Percentiles rank a stretch among this genome's conserved stretches.
phyloP scores from a whole-genome alignment of 2,113 vertebrate genomes.

The Clarias magur region DNA sequence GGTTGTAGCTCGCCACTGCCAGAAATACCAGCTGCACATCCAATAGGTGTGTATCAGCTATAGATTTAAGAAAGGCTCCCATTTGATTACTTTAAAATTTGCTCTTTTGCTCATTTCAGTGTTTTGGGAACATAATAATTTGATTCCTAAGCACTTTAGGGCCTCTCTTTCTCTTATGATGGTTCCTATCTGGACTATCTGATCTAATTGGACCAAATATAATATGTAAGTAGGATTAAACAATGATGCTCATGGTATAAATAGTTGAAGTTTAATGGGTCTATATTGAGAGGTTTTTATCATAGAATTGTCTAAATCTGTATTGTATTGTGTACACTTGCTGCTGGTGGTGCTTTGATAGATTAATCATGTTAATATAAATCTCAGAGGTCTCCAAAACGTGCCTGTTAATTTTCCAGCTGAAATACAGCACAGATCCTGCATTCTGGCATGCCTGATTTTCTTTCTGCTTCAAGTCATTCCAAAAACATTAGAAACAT shows the following conservation, averaged over 20 bases:
- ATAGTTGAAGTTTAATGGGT: neutral
- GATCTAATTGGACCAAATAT: neutral
- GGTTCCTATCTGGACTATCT: neutral
- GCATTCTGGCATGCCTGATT: too few species aligned
- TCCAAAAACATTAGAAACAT: too few species aligned
- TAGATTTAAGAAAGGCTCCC: neutral
- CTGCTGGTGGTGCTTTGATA: neutral
- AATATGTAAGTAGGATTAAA: neutral
- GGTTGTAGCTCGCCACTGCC: neutral
- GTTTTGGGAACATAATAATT: neutral
- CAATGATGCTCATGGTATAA: neutral
- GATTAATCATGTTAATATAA: too few species aligned
- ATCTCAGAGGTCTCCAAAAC: too few species aligned
- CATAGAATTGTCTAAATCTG: neutral
- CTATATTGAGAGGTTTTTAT: neutral
- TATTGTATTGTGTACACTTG: neutral
- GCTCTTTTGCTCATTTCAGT: neutral
- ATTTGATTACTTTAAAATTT: neutral
- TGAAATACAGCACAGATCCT: too few species aligned
- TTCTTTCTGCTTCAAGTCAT: too few species aligned
- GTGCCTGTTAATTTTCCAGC: too few species aligned
- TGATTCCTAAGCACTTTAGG: neutral
- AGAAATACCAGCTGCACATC: neutral
- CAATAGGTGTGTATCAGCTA: neutral
- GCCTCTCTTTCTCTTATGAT: neutral